Base-by-base conservation (phyloP, 64 coral and sea anemone genomes). In the Astreopora myriophthalma region DNA sequence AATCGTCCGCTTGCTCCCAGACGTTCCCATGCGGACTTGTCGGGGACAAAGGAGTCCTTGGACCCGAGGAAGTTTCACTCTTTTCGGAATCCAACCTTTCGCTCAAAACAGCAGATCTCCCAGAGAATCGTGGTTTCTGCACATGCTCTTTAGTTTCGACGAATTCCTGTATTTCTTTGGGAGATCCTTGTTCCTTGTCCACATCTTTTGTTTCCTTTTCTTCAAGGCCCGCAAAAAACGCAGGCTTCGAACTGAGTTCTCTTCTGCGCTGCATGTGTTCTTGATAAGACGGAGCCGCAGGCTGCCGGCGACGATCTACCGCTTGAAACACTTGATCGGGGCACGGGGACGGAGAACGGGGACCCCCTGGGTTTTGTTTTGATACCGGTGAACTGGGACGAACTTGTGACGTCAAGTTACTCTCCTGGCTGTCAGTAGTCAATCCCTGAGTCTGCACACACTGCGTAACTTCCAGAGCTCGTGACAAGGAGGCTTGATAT, bases 191-290 rank as follows among this genome's bases (percentile, higher is more conserved):
- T 20, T 71, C 40, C 69, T 58, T 87, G 11, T 94, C 92, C 48
- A 25, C 28, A 64, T 88, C 87, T 28, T 48, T 88, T n/a, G 28
- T 75, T 14, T 88, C 87, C 66, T 81, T 48, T 87, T 71, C 85
- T 33, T 89, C 87, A 16, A 48, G 63, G 3, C 91, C 91, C 58
- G 83, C 86, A 44, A 96, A 90, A 55, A 96, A 96, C 33, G 90
- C 86, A 40, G 91, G 81, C 58, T 94, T 97, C 32, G 86, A 28
- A 19, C 71, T 84, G 40, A 89, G 36, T 28, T 88, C 92, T 23
- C 96, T 79, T 67, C 84, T 87, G 9, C 94, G 94, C 36, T 95
- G 90, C 97, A 99, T 99, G 69, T 99, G 97, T 70, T 99, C 93
- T 8, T 96, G 87, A 83, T 99, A 99, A 22, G 97, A 99, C 32